Base-by-base conservation (phyloP, 2,888 invertebrate species). In the Temnothorax rugatulus region DNA sequence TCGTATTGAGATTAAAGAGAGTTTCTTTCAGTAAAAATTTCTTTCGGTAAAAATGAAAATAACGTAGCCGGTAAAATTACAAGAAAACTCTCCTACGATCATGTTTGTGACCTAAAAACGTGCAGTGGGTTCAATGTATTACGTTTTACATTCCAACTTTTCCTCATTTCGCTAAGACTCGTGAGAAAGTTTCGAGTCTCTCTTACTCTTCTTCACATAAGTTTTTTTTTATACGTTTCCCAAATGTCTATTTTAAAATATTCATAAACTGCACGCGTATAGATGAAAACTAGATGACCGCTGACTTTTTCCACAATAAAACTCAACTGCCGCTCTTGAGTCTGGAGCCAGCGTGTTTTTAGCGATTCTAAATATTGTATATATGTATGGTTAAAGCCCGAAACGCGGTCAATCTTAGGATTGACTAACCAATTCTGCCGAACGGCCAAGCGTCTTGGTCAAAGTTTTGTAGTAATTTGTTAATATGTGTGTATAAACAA, bases 131-230 rank as follows among this genome's bases (percentile, higher is more conserved):
- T n/a, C 41, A 25, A n/a, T 29, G 25, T 29, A 29, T 59, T 59
- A 25, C 15, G 34, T 44, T 77, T 77, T 44, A 68, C 54, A 41
- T 59, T 38, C 18, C 2, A 47, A 59, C 73, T 71, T 69, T 59
- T 59, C 4, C 21, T 13, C n/a, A 34, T 59, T 71, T 54, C 29
- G 38, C 25, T 11, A 47, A 8, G 47, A 71, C 21, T 59, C 44
- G 44, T 13, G 41, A 15, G 21, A 21, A 79, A 81, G 47, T 81
- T 79, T 8, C 59, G 25, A 69, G 66, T 50, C 15, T 21, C 25
- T 44, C 64, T 61, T 4, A 38, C 34, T 76, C 18, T 38, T 15
- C 29, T n/a, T 29, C n/a, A 13, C n/a, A 13, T n/a, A 54, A 50
- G 2, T 7, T 11, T 21, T 13, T 66, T 64, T 50, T 38, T 21